A percentile compares a stretch with the other conserved stretches of the same genome.
These are phyloP conservation scores for Zonotrichia albicollis DNA, from an alignment of 2,797 vertebrate species.

Conservation along the genomic window DNA sequence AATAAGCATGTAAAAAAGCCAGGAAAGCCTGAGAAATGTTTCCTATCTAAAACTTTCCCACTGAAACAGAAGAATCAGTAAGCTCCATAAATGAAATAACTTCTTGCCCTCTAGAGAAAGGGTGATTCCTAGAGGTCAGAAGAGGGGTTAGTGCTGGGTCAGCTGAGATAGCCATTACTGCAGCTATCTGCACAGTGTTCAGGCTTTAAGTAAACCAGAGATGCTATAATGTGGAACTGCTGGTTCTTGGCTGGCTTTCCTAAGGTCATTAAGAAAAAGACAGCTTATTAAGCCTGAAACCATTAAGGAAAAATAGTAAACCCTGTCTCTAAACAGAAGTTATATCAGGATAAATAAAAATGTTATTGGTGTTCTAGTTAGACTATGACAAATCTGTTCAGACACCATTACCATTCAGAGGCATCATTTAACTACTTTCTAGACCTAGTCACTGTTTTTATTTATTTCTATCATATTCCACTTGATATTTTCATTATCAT, in stretches of 20 bases:
- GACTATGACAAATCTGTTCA: neutral
- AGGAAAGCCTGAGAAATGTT: neutral
- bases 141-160: slow-evolving; percentile 55
- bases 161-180: slow-evolving; percentile 39
- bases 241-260: neutral
- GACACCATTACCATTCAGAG: neutral
- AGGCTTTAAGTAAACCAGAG: slow-evolving; percentile 36
- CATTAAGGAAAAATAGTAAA: neutral
- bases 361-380: neutral
- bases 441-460: neutral
- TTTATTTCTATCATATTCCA: neutral
- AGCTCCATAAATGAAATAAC: slow-evolving; percentile 22
- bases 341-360: neutral
- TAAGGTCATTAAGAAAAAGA: slow-evolving; percentile 13
- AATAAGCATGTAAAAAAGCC: neutral
- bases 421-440: neutral
- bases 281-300: slow-evolving; percentile 2
- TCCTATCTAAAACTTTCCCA: neutral
- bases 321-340: neutral
- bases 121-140: slow-evolving; percentile 50
- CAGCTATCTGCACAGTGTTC: slow-evolving; percentile 43
- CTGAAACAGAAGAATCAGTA: neutral
- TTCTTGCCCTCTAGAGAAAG: slow-evolving; percentile 27
- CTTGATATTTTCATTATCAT: neutral
- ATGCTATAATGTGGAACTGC: slow-evolving; percentile 41